Percentiles rank a stretch among this genome's conserved stretches.
Conservation (phyloP, 2,113 vertebrate species). For the Craseonycteris thonglongyai region DNA sequence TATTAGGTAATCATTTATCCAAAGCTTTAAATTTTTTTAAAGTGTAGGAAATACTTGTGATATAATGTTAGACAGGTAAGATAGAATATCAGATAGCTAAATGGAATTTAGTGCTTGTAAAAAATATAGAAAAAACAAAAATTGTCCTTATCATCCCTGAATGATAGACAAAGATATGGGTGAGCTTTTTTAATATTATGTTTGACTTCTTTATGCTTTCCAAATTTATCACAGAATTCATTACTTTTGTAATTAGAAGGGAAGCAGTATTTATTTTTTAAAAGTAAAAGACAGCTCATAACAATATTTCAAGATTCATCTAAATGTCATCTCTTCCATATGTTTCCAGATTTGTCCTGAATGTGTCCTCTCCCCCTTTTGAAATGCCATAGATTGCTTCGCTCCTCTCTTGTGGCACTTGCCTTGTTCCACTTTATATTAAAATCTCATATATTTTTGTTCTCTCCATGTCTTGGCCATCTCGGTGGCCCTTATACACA, state of each 20-base stretch:
- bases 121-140: not conserved
- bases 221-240: not conserved
- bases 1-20: not conserved
- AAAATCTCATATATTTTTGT: not conserved
- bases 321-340: not conserved
- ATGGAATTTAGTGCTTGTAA: not conserved
- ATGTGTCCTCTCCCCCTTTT: not conserved
- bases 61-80: not conserved
- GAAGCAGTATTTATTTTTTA: not conserved
- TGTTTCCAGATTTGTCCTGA: not conserved
- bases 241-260: not conserved
- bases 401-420: not conserved
- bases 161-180: not conserved
- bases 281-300: not conserved
- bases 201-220: not conserved
- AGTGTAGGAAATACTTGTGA: not conserved
- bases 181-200: not conserved
- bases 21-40: not conserved
- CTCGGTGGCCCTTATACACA: not conserved
- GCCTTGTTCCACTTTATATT: not conserved
- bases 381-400: not conserved
- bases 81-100: not conserved
- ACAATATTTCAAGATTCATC: not conserved
- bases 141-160: not conserved
- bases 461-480: not conserved